phyloP scores from a whole-genome alignment of 2,888 invertebrate species.

The Diplolepis rosae region DNA sequence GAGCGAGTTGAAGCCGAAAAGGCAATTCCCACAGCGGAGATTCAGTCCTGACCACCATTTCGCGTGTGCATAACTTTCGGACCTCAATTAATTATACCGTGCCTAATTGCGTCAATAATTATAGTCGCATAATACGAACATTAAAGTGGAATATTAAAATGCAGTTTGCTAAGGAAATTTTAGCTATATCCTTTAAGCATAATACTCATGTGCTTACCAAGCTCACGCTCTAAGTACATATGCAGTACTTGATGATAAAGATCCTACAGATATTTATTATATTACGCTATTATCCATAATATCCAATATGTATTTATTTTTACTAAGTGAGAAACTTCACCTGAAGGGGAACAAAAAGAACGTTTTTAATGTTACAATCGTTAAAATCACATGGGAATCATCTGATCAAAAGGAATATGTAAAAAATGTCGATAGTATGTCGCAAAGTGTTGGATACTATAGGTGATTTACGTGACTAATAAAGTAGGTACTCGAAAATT shows the following conservation, averaged over 20 bases:
- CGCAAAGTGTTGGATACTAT: slow-evolving; percentile 14
- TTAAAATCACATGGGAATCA: slow-evolving; percentile 15
- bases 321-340: no score
- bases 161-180: no score
- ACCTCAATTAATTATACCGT: slow-evolving; percentile 63
- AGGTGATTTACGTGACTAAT: slow-evolving; percentile 62
- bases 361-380: no score
- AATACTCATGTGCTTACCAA: no score
- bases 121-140: slow-evolving; percentile 48
- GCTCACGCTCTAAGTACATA: no score
- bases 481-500: slow-evolving; percentile 64
- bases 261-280: no score
- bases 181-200: no score
- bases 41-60: slow-evolving; percentile 45
- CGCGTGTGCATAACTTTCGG: slow-evolving; percentile 56
- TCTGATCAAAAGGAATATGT: not conserved
- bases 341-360: no score
- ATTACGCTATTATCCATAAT: no score
- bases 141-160: slow-evolving; percentile 44
- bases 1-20: slow-evolving; percentile 47
- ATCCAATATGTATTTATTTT: no score
- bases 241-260: no score
- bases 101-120: slow-evolving; percentile 63
- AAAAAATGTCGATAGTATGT: not conserved
- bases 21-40: slow-evolving; percentile 49